Conservation (phyloP, 2,888 invertebrate species). For the Dolomedes plantarius region DNA sequence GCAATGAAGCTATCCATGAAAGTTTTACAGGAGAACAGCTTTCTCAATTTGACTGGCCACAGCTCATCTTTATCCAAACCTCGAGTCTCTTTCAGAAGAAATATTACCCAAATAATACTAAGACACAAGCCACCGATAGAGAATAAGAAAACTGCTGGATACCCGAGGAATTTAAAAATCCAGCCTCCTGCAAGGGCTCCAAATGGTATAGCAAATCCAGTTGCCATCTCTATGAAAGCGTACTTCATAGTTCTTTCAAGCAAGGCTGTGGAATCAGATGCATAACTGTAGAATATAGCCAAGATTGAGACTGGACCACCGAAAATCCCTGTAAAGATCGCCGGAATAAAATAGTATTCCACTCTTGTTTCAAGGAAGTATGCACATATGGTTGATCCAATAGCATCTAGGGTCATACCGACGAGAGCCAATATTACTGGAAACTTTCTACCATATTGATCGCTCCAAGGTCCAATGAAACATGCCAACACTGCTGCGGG, state of each 20-base stretch:
- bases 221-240: slow-evolving; percentile 74
- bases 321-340: slow-evolving; percentile 29
- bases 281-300: slow-evolving; percentile 59
- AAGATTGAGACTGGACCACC: slow-evolving; percentile 36
- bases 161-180: slow-evolving; percentile 57
- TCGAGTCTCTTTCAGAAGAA: slow-evolving; percentile 42
- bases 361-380: slow-evolving; percentile 39
- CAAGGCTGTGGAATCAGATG: slow-evolving; percentile 47
- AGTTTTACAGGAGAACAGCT: slow-evolving; percentile 33
- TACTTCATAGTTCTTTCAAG: slow-evolving; percentile 59
- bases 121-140: slow-evolving; percentile 16
- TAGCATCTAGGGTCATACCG: slow-evolving; percentile 39
- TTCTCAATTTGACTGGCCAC: slow-evolving; percentile 8
- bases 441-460: slow-evolving; percentile 71
- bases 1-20: slow-evolving; percentile 53
- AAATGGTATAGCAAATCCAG: slow-evolving; percentile 83
- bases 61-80: slow-evolving; percentile 32
- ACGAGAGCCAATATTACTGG: slow-evolving; percentile 46
- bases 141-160: slow-evolving; percentile 37
- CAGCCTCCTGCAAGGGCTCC: slow-evolving; percentile 56
- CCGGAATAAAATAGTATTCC: slow-evolving; percentile 47
- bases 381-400: slow-evolving; percentile 41
- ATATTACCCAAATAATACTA: slow-evolving; percentile 17
- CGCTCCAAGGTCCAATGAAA: slow-evolving; percentile 73
- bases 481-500: slow-evolving; percentile 66